Conservation (phyloP, 2,113 vertebrate genomes). For the Microcebus murinus region DNA sequence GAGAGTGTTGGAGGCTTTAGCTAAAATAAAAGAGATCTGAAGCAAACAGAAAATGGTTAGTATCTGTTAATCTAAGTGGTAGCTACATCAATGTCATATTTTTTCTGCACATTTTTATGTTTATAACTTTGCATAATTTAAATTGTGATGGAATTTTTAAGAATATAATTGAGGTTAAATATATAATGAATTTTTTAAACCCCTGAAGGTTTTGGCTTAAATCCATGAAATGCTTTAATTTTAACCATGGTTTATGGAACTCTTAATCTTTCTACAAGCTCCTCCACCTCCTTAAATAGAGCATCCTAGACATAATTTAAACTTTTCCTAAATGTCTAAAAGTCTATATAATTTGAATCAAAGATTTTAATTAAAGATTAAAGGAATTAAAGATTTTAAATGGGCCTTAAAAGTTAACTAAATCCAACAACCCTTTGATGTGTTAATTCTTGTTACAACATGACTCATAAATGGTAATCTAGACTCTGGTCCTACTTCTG, state of each 20-base stretch:
- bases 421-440: not conserved
- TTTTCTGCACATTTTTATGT: not conserved
- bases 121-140: not conserved
- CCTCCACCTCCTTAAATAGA: not conserved
- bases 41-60: not conserved
- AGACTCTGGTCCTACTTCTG: not conserved
- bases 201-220: not conserved
- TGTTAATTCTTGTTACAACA: not conserved
- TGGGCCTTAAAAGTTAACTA: not conserved
- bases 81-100: not conserved
- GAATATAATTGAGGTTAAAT: not conserved
- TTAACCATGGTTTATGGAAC: not conserved
- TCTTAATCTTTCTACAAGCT: not conserved
- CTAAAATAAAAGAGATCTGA: not conserved
- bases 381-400: not conserved
- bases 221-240: not conserved
- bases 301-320: not conserved
- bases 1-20: not conserved
- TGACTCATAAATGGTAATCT: not conserved
- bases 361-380: no score
- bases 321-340: not conserved
- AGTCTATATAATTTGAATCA: constrained; percentile 5
- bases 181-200: not conserved
- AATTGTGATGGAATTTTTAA: constrained; percentile 18
- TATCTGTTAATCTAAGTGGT: not conserved